These are phyloP conservation scores for Drosophila murphyi DNA, from an alignment of 1,140 invertebrate genomes.

Conservation along the genomic window DNA sequence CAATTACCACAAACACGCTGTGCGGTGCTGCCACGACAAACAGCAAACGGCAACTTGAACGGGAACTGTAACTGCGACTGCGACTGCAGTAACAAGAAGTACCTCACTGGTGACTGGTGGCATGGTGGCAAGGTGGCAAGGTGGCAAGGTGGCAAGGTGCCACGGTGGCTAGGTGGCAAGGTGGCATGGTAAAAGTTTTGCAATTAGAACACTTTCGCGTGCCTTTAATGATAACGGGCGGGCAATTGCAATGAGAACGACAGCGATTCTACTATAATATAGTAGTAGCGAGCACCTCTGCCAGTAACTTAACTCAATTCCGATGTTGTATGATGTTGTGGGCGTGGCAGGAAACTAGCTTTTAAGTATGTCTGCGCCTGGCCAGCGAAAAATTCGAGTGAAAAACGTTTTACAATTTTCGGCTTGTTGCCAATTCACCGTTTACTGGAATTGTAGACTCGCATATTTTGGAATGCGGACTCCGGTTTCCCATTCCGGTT, in stretches of 20 bases:
- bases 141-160: background rate
- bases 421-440: conserved; percentile 35
- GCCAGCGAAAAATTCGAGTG: conserved; percentile 47
- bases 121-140: background rate
- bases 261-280: background rate
- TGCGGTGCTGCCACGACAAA: conserved; percentile 24
- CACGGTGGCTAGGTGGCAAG: background rate
- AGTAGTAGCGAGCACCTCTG: no score
- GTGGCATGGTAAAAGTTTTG: conserved; percentile 72
- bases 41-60: conserved; percentile 15
- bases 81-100: conserved; percentile 5
- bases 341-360: conserved; percentile 76
- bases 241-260: conserved; percentile 7
- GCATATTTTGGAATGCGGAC: background rate
- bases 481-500: conserved; percentile 12
- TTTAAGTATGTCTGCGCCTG: conserved; percentile 73
- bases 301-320: conserved; percentile 7
- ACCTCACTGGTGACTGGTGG: background rate
- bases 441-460: conserved; percentile 36
- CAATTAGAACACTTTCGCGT: conserved; percentile 81
- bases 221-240: conserved; percentile 70
- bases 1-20: conserved; percentile 79
- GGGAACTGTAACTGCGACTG: conserved; percentile 23
- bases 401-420: conserved; percentile 49
- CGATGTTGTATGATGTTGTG: conserved; percentile 26